Base-by-base conservation (phyloP, 1,140 invertebrate genomes). In the Hestina assimilis region DNA sequence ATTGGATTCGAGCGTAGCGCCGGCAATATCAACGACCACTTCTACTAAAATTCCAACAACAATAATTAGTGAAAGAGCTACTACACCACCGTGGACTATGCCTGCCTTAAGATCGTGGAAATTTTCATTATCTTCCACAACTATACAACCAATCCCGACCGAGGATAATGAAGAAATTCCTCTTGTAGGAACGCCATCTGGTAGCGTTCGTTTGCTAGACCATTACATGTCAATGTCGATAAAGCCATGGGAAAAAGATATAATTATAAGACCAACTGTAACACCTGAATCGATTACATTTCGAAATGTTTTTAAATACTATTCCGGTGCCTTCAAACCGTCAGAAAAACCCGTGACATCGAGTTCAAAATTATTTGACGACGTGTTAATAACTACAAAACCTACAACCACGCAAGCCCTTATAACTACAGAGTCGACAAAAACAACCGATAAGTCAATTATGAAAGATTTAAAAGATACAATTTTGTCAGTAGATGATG, bases 381-480 rank as follows among this genome's bases (percentile, higher is more conserved):
- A 84, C 46, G 74, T 77, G 38, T 61, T 86, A 24, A 83, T 86
- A 14, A 81, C 80, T 5, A 83, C 79, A 17, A 85, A 75, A 67
- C 42, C 67, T 14, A 79, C 79, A 4, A 75, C 79, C 1, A 67
- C 62, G 0, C 58, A 59, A 3, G 46, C 69, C 40, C 59, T 63
- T 33, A 56, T 73, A 14, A 74, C 76, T 0, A 76, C 68, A 4
- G 78, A 79, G 15, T 53, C 66, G 11, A 52, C 69, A 2, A 63
- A 69, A 33, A 60, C 68, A 33, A 83, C 57, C 63, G 76, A 82
- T 14, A 66, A 58, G 17, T 72, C 67, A 0, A 71, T 70, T 52
- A 66, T 83, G 24, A 75, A 72, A 50, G 78, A 83, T 55, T 74
- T 87, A 47, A 87, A 86, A 53, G 87, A 89, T 17, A 75, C 75